phyloP scores from a whole-genome alignment of 1,140 invertebrate species.

The Bombus waltoni region DNA sequence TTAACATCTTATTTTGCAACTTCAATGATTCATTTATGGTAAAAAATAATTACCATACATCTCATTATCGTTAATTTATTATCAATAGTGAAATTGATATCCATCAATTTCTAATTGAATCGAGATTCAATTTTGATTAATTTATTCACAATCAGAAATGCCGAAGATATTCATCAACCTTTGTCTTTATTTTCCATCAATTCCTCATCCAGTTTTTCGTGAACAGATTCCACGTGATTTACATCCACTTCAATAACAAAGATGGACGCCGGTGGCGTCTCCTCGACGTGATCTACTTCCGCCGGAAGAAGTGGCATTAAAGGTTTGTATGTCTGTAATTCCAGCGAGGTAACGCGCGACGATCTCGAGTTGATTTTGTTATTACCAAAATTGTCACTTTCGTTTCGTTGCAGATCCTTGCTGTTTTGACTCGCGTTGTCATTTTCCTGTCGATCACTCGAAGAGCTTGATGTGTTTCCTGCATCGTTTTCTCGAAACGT shows the following conservation, averaged over 20 bases:
- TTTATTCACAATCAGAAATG: neutral
- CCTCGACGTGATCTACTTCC: slow-evolving; percentile 40
- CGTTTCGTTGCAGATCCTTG: slow-evolving; percentile 44
- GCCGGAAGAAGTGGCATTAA: slow-evolving; percentile 47
- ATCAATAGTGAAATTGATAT: neutral
- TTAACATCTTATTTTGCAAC: neutral
- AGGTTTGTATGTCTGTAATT: slow-evolving; percentile 61
- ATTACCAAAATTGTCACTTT: slow-evolving; percentile 17
- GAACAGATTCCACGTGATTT: slow-evolving; percentile 53
- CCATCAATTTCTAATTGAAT: neutral
- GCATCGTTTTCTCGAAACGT: slow-evolving; percentile 44
- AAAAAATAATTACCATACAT: neutral
- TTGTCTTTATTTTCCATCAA: slow-evolving; percentile 29
- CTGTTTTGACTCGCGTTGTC: slow-evolving; percentile 25
- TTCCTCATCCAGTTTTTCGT: slow-evolving; percentile 39
- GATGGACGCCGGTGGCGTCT: slow-evolving; percentile 60
- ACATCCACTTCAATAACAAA: slow-evolving; percentile 72
- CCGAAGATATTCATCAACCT: slow-evolving; percentile 3
- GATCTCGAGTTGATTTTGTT: slow-evolving; percentile 15
- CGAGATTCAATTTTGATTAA: neutral
- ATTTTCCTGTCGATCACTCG: slow-evolving; percentile 35
- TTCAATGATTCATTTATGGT: neutral
- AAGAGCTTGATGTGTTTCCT: slow-evolving; percentile 9
- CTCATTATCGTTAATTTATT: neutral
- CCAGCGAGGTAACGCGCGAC: slow-evolving; percentile 43